Evolutionary conservation across 1,140 invertebrate genomes (phyloP).

Genomic region (Caenorhabditis tropicalis): DNA sequence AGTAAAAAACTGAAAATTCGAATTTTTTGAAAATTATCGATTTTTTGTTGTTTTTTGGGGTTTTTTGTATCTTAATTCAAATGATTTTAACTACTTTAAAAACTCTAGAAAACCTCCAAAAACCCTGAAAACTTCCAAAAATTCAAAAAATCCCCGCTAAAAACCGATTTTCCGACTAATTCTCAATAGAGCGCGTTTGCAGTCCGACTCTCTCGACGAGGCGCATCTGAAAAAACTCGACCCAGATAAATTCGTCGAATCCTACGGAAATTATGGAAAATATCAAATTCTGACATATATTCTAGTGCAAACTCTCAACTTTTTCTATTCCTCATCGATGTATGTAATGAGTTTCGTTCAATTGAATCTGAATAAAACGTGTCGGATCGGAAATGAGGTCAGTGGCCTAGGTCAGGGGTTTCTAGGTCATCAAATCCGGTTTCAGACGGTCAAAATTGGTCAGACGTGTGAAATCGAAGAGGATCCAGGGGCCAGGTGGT

Average conservation of each 20-base stretch:
- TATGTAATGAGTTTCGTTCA: conserved; percentile 33
- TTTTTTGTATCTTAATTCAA: too few relatives aligned
- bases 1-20: too few relatives aligned
- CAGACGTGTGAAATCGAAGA: conserved; percentile 3
- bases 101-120: too few relatives aligned
- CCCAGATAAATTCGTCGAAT: background rate
- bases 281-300: conserved; percentile 22
- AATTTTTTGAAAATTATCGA: too few relatives aligned
- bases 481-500: background rate
- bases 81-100: too few relatives aligned
- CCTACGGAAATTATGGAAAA: conserved; percentile 21
- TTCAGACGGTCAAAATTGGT: background rate
- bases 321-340: conserved; percentile 26
- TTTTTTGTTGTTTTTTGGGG: too few relatives aligned
- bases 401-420: background rate
- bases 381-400: background rate
- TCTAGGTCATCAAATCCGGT: background rate
- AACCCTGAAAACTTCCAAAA: too few relatives aligned
- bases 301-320: conserved; percentile 25
- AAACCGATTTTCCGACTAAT: too few relatives aligned
- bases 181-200: too few relatives aligned
- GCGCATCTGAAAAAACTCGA: conserved; percentile 6
- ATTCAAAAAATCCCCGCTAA: too few relatives aligned
- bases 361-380: background rate
- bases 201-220: too few relatives aligned